Base-by-base conservation (phyloP, 2,888 invertebrate species). In the Drosophila bunnanda region DNA sequence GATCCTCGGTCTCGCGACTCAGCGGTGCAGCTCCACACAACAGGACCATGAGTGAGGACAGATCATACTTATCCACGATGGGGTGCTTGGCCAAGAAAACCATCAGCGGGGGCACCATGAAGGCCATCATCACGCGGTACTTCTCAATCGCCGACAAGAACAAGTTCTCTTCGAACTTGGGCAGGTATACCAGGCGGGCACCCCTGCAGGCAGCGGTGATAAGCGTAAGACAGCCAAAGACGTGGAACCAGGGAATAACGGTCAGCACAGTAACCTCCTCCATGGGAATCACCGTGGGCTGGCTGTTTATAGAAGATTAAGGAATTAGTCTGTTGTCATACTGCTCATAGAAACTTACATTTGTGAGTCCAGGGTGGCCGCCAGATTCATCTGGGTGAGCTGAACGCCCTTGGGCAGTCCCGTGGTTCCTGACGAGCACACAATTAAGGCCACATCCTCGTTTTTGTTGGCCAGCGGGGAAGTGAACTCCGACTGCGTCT, bases 181-280 rank as follows among this genome's bases (percentile, higher is more conserved):
- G 93, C 65, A 93, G 76, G 60, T 93, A 92, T 2, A 96, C 93
- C 54, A 97, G 90, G 78, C 93, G 93, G 15, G 94, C 93, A 57
- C 95, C 94, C 78, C 94, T 88, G 20, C 94, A 90, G 48, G 95
- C 92, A 22, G 94, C 91, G 25, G 94, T 93, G 79, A 96, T 93
- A 15, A 95, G 93, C 0, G 95, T 93, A 72, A 95, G 94, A 86
- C 96, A 96, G 0, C 96, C 96, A 88, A 96, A 97, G 0, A 96
- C 95, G 92, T 98, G 97, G 91, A 96, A 97, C 94, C 97, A 96
- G n/a, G 97, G 97, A 67, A 97, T 94, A 36, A 97, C 92, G 0
- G 95, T 95, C 68, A 96, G 90, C 52, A 93, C 82, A 2, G 90
- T 85, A 28, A 92, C 85, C 1, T 91, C 89, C 17, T 70, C 68